These are phyloP conservation scores for Gymnoscelis rufifasciata DNA, from an alignment of 2,888 invertebrate species.

Conservation along the genomic window DNA sequence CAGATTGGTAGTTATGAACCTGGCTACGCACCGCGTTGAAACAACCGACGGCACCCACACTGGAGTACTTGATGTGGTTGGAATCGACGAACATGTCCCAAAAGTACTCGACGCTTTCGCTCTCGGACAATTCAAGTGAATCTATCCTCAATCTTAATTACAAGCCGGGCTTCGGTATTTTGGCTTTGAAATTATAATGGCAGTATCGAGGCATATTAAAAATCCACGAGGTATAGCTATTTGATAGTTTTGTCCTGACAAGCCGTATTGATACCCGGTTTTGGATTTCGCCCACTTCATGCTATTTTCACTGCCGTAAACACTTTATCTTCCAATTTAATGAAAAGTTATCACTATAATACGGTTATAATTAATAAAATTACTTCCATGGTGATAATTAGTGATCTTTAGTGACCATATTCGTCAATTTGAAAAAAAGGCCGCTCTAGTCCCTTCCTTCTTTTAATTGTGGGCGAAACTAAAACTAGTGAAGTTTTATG, in stretches of 20 bases:
- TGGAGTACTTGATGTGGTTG: constrained; percentile 81
- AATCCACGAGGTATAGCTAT: too few species aligned
- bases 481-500: constrained; percentile 32
- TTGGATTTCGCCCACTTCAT: not conserved
- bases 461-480: constrained; percentile 11
- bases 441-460: not conserved
- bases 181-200: too few species aligned
- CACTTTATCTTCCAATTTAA: too few species aligned
- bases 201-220: too few species aligned
- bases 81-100: constrained; percentile 81
- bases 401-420: too few species aligned
- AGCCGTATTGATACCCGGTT: not conserved
- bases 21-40: constrained; percentile 73
- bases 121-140: constrained; percentile 72
- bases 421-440: not conserved
- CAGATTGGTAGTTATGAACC: constrained; percentile 80
- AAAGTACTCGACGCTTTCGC: constrained; percentile 82
- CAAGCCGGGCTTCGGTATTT: not conserved
- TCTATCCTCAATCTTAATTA: not conserved
- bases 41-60: constrained; percentile 69
- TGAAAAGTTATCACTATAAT: too few species aligned
- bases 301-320: not conserved
- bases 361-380: too few species aligned
- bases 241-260: not conserved
- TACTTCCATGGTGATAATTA: too few species aligned